Conservation (phyloP, 1,140 invertebrate genomes). For the Vollenhovia emeryi region DNA sequence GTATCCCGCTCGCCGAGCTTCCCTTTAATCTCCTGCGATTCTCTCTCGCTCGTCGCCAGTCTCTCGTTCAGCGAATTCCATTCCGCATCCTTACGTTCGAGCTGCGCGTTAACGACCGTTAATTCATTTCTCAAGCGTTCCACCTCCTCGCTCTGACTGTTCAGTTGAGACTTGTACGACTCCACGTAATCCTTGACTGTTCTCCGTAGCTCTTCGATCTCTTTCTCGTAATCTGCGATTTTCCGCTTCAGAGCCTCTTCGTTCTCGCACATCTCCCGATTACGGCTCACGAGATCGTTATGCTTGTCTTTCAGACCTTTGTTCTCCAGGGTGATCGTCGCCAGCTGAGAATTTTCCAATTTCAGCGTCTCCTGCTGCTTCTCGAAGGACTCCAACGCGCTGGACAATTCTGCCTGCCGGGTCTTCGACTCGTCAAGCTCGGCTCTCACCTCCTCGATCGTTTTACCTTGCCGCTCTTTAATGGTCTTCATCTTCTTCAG, state of each 20-base stretch:
- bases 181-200: constrained; percentile 12
- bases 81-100: constrained; percentile 39
- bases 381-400: constrained; percentile 34
- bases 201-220: constrained; percentile 44
- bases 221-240: constrained; percentile 37
- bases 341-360: constrained; percentile 72
- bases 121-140: constrained; percentile 49
- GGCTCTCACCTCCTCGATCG: constrained; percentile 72
- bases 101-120: constrained; percentile 39
- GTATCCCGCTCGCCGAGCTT: constrained; percentile 63
- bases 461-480: constrained; percentile 71
- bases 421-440: constrained; percentile 63
- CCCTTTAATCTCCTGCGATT: constrained; percentile 69
- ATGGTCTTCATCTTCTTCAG: constrained; percentile 70
- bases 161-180: constrained; percentile 18
- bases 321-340: constrained; percentile 68
- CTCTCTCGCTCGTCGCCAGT: constrained; percentile 66
- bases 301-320: constrained; percentile 74
- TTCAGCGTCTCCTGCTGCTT: constrained; percentile 66
- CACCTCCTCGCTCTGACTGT: constrained; percentile 28
- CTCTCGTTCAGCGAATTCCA: constrained; percentile 61
- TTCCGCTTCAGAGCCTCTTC: constrained; percentile 64
- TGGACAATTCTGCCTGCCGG: constrained; percentile 60
- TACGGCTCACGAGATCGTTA: constrained; percentile 74
- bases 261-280: constrained; percentile 69